A percentile compares a stretch with the other conserved stretches of the same genome.
Conservation (phyloP, 2,888 invertebrate genomes). For the Tipula lateralis region DNA sequence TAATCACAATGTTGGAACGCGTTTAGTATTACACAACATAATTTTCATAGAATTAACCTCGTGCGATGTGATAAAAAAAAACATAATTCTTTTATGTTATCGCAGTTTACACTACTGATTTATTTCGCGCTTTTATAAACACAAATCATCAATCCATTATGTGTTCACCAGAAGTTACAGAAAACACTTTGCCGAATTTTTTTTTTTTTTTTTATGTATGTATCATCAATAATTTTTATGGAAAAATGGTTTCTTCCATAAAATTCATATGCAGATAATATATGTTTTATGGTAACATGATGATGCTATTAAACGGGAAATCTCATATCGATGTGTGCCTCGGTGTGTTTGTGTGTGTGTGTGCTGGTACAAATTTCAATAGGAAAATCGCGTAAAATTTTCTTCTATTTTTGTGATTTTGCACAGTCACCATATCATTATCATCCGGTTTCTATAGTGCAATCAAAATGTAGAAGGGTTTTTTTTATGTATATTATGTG, state of each 20-base stretch:
- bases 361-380: neutral
- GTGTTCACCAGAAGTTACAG: neutral
- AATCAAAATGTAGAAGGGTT: neutral
- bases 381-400: neutral
- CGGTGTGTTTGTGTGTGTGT: neutral
- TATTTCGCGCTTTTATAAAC: neutral
- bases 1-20: neutral
- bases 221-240: neutral
- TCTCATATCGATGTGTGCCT: neutral
- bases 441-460: conserved; percentile 19
- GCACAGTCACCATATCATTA: conserved; percentile 15
- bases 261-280: conserved; percentile 19
- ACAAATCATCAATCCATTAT: conserved; percentile 19
- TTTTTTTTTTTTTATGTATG: neutral
- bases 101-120: neutral
- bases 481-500: neutral
- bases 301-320: conserved; percentile 11
- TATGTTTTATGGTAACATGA: conserved; percentile 19
- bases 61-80: neutral
- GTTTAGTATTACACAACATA: neutral
- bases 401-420: neutral
- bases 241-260: neutral
- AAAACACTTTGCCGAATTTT: neutral
- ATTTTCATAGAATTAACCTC: neutral
- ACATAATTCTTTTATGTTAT: neutral